Conservation (phyloP, 2,888 invertebrate genomes). For the Conchocele bisecta region DNA sequence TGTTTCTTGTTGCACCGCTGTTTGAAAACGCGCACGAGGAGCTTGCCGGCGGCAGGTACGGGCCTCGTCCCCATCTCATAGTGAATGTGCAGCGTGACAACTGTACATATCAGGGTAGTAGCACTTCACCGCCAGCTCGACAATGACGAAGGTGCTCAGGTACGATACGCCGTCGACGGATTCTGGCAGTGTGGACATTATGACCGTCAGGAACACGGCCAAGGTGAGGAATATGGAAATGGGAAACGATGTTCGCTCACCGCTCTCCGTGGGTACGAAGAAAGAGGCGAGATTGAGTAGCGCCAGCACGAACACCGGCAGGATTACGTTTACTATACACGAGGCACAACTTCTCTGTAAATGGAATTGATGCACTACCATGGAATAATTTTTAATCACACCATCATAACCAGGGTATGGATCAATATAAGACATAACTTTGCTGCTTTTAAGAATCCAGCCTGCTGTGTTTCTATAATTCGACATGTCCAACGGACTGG, state of each 20-base stretch:
- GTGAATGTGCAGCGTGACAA: slow-evolving; percentile 5
- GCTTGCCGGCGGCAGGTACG: background rate
- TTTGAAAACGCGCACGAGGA: slow-evolving; percentile 13
- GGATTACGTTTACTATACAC: slow-evolving; percentile 30
- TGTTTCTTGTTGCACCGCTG: background rate
- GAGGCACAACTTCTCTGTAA: slow-evolving; percentile 26
- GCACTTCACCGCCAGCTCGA: slow-evolving; percentile 26
- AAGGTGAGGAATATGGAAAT: slow-evolving; percentile 42
- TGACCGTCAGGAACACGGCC: slow-evolving; percentile 41
- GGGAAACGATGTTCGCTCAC: slow-evolving; percentile 39
- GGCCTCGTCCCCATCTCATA: background rate
- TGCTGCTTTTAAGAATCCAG: slow-evolving; percentile 30
- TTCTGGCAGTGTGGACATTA: slow-evolving; percentile 35
- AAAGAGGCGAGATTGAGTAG: slow-evolving; percentile 29
- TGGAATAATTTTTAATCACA: no score
- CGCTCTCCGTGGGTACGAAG: slow-evolving; percentile 43
- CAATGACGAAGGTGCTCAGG: slow-evolving; percentile 36
- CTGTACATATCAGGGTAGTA: slow-evolving; percentile 17
- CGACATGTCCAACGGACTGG: background rate
- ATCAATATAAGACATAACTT: background rate
- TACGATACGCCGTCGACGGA: slow-evolving; percentile 44
- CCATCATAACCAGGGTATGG: background rate
- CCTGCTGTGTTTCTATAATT: slow-evolving; percentile 17
- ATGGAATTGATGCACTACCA: slow-evolving; percentile 10
- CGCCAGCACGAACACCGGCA: slow-evolving; percentile 33